Evolutionary conservation across 1,140 invertebrate species (phyloP).

Genomic region (Drosophila kurseongensis): DNA sequence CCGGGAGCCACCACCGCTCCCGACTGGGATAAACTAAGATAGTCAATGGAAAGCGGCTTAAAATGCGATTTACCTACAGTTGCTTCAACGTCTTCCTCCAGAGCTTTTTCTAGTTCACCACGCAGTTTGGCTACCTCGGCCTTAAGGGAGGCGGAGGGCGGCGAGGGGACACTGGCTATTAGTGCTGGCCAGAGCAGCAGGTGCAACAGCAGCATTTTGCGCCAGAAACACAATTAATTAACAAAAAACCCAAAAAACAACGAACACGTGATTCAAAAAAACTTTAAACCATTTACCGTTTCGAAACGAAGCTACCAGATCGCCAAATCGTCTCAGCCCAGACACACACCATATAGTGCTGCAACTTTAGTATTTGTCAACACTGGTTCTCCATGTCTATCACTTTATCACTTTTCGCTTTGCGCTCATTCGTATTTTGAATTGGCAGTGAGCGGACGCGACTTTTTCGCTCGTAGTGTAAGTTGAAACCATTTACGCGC

Average conservation of each 20-base stretch:
- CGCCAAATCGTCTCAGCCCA: not conserved
- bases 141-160: constrained; percentile 8
- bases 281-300: constrained; percentile 27
- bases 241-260: not conserved
- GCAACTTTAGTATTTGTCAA: too few species aligned
- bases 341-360: not conserved
- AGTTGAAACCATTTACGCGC: not conserved
- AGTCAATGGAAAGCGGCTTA: not conserved
- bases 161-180: constrained; percentile 1
- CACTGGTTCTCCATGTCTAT: not conserved
- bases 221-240: not conserved
- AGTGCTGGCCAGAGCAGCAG: constrained; percentile 17
- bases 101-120: constrained; percentile 51
- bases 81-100: constrained; percentile 40
- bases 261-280: constrained; percentile 16
- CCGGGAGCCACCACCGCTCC: constrained; percentile 68
- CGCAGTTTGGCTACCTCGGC: constrained; percentile 68
- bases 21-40: not conserved
- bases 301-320: constrained; percentile 5
- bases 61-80: constrained; percentile 5
- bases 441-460: constrained; percentile 4
- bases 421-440: constrained; percentile 1
- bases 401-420: not conserved
- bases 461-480: not conserved
- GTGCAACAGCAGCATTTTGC: constrained; percentile 7